A percentile compares a stretch with the other conserved stretches of the same genome.
phyloP scores from a whole-genome alignment of 2,113 vertebrate species.

The Limanda limanda region DNA sequence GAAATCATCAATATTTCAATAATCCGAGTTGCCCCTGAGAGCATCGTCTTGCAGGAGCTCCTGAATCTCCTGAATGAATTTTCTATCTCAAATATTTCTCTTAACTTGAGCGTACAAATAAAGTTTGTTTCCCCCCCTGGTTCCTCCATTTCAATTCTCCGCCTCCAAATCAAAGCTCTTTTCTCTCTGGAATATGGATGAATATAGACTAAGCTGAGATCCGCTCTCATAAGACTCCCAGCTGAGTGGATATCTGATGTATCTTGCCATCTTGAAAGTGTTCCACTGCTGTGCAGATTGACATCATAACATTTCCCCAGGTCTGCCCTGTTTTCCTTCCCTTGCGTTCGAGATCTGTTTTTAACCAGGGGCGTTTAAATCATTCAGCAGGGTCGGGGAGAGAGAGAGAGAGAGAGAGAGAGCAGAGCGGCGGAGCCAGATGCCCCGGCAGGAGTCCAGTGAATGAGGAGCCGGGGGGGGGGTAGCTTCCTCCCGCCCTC shows the following conservation, averaged over 20 bases:
- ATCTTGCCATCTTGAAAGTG: not conserved
- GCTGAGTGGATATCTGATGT: not conserved
- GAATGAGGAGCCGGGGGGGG: slow-evolving; percentile 48
- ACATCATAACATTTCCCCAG: slow-evolving; percentile 39
- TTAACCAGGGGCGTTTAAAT: slow-evolving; percentile 73
- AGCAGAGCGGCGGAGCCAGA: slow-evolving; percentile 49
- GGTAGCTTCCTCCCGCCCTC: slow-evolving; percentile 18
- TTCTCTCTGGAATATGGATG: not conserved
- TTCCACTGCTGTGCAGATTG: slow-evolving; percentile 14
- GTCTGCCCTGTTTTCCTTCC: slow-evolving; percentile 39
- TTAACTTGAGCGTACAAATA: not conserved
- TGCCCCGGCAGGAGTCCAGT: slow-evolving; percentile 46
- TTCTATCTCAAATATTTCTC: no score
- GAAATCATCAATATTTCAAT: slow-evolving; percentile 68
- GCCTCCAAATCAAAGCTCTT: no score
- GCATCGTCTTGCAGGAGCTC: slow-evolving; percentile 21
- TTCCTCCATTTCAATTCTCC: no score
- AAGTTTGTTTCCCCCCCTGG: not conserved
- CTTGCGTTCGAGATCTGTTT: slow-evolving; percentile 59
- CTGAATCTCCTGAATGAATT: not conserved
- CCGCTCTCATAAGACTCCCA: not conserved
- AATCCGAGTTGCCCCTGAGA: slow-evolving; percentile 41
- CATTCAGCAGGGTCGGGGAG: slow-evolving; percentile 66
- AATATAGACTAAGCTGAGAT: not conserved
- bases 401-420: slow-evolving; percentile 45